Conservation (phyloP, 2,797 vertebrate species). For the Danio kyathit region DNA sequence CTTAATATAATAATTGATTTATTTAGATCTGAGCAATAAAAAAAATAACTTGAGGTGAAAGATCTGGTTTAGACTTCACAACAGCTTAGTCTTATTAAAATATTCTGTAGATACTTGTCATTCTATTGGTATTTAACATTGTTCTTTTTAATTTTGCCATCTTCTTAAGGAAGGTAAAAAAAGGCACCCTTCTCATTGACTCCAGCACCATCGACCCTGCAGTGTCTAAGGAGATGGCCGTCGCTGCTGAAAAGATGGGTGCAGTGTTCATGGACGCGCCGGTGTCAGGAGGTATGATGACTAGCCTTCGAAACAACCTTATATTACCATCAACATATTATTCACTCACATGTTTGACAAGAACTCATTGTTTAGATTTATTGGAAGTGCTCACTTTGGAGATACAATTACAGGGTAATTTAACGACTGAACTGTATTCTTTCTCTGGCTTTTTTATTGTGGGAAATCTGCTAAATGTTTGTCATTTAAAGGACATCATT, state of each 20-base stretch:
- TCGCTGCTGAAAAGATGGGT: slow-evolving; percentile 93
- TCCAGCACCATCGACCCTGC: slow-evolving; percentile 96
- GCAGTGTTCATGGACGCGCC: slow-evolving; percentile 98
- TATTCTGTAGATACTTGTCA: slow-evolving; percentile 15
- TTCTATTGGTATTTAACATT: slow-evolving; percentile 70
- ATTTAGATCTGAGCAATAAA: too few relatives aligned
- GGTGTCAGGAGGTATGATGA: slow-evolving; percentile 90
- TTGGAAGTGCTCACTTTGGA: slow-evolving; percentile 14
- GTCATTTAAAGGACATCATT: not conserved
- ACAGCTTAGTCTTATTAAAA: too few relatives aligned
- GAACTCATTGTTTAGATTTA: not conserved
- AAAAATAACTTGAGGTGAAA: too few relatives aligned
- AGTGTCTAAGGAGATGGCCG: slow-evolving; percentile 93
- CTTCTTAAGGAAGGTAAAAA: slow-evolving; percentile 91
- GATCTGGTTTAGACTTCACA: too few relatives aligned
- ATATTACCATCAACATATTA: not conserved
- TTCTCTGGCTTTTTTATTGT: not conserved
- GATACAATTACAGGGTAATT: not conserved
- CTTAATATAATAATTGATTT: too few relatives aligned
- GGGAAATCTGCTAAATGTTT: not conserved
- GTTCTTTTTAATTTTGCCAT: slow-evolving; percentile 38
- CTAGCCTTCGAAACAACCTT: not conserved
- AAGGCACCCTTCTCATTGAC: slow-evolving; percentile 95
- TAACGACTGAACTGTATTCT: slow-evolving; percentile 14
- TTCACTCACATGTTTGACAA: not conserved